A percentile compares a stretch with the other conserved stretches of the same genome.
These are phyloP conservation scores for Theocolax elegans DNA, from an alignment of 1,140 invertebrate genomes.

Conservation along the genomic window DNA sequence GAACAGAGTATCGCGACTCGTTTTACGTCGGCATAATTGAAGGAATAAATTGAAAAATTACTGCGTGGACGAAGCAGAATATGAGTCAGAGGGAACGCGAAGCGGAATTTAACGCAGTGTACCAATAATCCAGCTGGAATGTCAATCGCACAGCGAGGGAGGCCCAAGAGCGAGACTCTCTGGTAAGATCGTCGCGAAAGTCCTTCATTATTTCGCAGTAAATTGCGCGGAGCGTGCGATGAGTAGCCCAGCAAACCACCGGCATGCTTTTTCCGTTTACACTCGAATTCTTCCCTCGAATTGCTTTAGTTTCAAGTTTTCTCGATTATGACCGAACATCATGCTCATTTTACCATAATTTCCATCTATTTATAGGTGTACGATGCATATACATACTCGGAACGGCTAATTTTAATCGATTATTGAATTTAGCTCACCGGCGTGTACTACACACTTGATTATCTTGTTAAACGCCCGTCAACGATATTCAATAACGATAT, in stretches of 20 bases:
- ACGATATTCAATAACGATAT: background rate
- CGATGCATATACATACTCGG: too few species aligned
- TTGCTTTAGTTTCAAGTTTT: background rate
- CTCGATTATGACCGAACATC: constrained; percentile 20
- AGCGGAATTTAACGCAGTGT: constrained; percentile 21
- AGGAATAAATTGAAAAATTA: constrained; percentile 45
- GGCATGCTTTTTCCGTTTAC: constrained; percentile 10
- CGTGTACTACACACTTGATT: too few species aligned
- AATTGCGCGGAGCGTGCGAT: constrained; percentile 24
- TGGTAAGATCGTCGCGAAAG: constrained; percentile 1
- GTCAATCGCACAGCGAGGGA: constrained; percentile 28
- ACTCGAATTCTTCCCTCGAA: constrained; percentile 26
- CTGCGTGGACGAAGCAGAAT: constrained; percentile 19
- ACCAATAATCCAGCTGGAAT: constrained; percentile 41
- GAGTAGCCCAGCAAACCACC: background rate
- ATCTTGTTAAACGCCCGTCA: too few species aligned
- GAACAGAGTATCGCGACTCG: constrained; percentile 36
- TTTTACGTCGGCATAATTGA: constrained; percentile 39
- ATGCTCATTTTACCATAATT: too few species aligned
- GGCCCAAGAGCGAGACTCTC: background rate
- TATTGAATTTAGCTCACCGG: too few species aligned
- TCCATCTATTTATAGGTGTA: too few species aligned
- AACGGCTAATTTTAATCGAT: too few species aligned
- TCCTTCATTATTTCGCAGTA: constrained; percentile 41
- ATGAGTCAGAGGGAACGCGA: constrained; percentile 34